phyloP scores from a whole-genome alignment of 1,140 invertebrate species.

The Anastrepha ludens region DNA sequence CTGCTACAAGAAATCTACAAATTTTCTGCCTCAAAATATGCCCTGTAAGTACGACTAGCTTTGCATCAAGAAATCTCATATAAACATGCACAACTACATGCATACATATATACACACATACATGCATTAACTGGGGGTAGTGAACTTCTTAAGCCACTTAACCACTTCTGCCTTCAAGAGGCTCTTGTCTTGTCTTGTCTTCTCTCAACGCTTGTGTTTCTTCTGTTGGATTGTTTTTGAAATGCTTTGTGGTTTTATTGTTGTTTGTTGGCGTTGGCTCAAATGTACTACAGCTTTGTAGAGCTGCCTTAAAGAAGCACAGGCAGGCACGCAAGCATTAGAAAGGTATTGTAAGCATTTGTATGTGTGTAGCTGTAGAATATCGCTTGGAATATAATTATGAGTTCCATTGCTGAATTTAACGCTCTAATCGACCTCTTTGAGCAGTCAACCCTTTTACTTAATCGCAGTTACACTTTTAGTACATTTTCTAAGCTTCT shows the following conservation, averaged over 20 bases:
- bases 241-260: not conserved
- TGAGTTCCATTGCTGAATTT: too few relatives aligned
- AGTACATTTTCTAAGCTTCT: not conserved
- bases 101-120: not conserved
- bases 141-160: slow-evolving; percentile 42
- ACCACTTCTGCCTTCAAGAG: slow-evolving; percentile 32
- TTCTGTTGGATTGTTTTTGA: not conserved
- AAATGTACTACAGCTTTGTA: not conserved
- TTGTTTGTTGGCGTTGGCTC: not conserved
- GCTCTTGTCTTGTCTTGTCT: slow-evolving; percentile 31
- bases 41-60: too few relatives aligned
- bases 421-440: not conserved
- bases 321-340: too few relatives aligned
- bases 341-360: not conserved
- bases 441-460: not conserved
- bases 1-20: not conserved
- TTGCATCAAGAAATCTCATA: not conserved
- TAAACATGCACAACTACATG: not conserved
- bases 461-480: not conserved
- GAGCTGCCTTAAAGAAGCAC: too few relatives aligned
- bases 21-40: too few relatives aligned
- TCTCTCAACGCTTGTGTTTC: not conserved
- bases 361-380: not conserved
- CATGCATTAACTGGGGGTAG: not conserved
- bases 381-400: too few relatives aligned